Percentiles rank a stretch among this genome's conserved stretches.
Evolutionary conservation across 2,797 vertebrate species (phyloP).

Genomic region (Craterocephalus amniculus): DNA sequence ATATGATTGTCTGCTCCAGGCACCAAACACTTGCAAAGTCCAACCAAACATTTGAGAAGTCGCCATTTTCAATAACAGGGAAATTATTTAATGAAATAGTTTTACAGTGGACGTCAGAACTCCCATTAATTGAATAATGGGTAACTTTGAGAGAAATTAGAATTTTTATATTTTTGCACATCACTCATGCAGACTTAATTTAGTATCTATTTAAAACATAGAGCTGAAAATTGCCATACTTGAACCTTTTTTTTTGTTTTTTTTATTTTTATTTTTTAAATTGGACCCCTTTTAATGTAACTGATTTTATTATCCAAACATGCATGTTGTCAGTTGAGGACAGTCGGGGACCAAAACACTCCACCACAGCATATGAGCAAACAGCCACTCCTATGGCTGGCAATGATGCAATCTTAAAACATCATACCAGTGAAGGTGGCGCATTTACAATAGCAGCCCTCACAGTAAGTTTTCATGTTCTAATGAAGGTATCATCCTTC

Average conservation of each 20-base stretch:
- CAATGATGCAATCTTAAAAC: background rate
- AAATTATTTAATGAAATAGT: background rate
- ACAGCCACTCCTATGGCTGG: background rate
- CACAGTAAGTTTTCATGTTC: background rate
- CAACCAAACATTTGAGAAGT: background rate
- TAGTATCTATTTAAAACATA: background rate
- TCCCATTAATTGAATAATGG: background rate
- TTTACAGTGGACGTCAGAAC: background rate
- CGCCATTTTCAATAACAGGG: background rate
- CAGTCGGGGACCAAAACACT: background rate
- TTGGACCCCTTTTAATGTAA: background rate
- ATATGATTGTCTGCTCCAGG: background rate
- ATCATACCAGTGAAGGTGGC: background rate
- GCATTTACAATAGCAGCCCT: background rate
- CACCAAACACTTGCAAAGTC: background rate
- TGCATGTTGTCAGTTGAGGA: background rate
- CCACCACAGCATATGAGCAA: background rate
- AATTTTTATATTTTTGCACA: background rate
- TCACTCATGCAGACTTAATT: background rate
- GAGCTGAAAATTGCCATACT: background rate
- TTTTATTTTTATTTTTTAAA: no score
- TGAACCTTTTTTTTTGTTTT: no score
- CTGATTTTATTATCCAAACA: conserved; percentile 16
- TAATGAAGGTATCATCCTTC: background rate
- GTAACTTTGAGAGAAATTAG: background rate